Base-by-base conservation (phyloP, 2,888 invertebrate species). In the Odontomyia ornata region DNA sequence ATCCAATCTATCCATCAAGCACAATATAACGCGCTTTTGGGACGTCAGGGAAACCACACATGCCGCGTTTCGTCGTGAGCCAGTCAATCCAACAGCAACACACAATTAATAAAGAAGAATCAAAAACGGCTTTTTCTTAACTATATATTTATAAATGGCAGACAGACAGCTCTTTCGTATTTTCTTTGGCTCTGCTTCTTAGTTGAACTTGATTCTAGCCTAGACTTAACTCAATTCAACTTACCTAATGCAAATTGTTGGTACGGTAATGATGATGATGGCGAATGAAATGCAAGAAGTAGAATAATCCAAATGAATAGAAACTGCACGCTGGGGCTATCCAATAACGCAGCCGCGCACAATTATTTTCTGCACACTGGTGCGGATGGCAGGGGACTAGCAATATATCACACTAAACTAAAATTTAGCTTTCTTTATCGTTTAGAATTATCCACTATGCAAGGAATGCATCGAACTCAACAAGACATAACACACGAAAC, bases 331-430 rank as follows among this genome's bases (percentile, higher is more conserved):
- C 25, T 3, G 9, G 47, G n/a, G 18, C 23, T 69, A 69, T 69
- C 69, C 69, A 69, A 69, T 46, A 47, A 15, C 21, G 69, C 47
- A 69, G 69, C 13, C 69, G 21, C 69, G 69, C 69, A 69, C 69
- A 46, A 46, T 69, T 69, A 9, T 15, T 9, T 69, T 69, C 25
- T 46, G 21, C 27, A 46, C 69, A 43, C 36, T 65, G 30, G 25
- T 28, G 62, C 18, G 4, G 36, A 30, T 15, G 13, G 52, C 13
- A 52, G n/a, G 18, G 11, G 64, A 30, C 64, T 64, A 64, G 30
- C 11, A 60, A 64, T 64, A 64, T 27, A 64, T 30, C 64, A 69
- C 69, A 69, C 69, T 47, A 9, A 69, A 69, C 69, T 46, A 30
- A 9, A 21, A 47, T 69, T 69, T 36, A 36, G 36, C 36, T 36